phyloP scores from a whole-genome alignment of 2,888 invertebrate species.

The Chaitophorus viminalis region DNA sequence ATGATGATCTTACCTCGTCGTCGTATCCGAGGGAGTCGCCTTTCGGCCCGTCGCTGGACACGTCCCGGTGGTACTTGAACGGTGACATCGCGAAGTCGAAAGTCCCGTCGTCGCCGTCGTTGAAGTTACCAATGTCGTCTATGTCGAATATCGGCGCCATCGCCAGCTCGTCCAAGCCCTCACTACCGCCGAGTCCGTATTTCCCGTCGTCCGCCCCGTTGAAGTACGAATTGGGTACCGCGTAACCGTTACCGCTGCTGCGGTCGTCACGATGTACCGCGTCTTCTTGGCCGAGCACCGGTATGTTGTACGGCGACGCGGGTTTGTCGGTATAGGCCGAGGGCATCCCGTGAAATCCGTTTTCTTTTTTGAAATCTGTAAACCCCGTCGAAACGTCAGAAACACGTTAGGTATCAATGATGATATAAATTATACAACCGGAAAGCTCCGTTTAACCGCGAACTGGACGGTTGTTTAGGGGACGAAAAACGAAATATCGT shows the following conservation, averaged over 20 bases:
- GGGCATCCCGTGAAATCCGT: constrained; percentile 61
- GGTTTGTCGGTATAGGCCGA: constrained; percentile 67
- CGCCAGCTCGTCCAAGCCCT: not conserved
- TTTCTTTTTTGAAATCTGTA: constrained; percentile 60
- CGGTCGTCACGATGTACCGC: constrained; percentile 69
- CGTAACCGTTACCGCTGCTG: constrained; percentile 63
- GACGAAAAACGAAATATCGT: too few relatives aligned
- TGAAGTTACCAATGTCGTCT: not conserved
- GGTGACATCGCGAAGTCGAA: constrained; percentile 7
- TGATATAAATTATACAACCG: too few relatives aligned
- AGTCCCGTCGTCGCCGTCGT: not conserved
- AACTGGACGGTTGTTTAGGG: too few relatives aligned
- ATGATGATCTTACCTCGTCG: constrained; percentile 26
- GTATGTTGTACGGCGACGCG: constrained; percentile 36
- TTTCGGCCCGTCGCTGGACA: not conserved
- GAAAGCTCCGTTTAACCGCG: too few relatives aligned
- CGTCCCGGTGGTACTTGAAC: constrained; percentile 48
- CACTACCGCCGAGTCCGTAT: not conserved
- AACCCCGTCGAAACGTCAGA: not conserved
- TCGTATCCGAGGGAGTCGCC: constrained; percentile 9
- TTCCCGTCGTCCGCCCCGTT: not conserved
- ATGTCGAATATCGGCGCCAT: not conserved
- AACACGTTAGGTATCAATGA: too few relatives aligned
- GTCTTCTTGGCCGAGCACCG: constrained; percentile 26
- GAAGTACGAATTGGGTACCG: not conserved